Base-by-base conservation (phyloP, 2,113 vertebrate species). In the Poeciliopsis prolifica region DNA sequence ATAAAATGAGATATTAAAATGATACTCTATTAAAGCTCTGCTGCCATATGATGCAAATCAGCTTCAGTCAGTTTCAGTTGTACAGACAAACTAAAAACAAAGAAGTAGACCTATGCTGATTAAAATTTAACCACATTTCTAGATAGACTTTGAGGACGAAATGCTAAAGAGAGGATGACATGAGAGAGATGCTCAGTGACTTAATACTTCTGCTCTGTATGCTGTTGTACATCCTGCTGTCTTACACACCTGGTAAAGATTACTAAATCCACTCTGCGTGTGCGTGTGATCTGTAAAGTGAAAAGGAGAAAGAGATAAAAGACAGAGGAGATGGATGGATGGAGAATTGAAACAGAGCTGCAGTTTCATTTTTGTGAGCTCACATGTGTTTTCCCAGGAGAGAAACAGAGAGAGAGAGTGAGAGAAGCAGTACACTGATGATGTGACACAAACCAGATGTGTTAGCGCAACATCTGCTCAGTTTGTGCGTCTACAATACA, bases 391-490 rank as follows among this genome's bases (percentile, higher is more conserved):
- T 79, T 88, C 88, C 85, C 87, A 87, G 77, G 73, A 80, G 65
- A 75, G 44, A 42, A 42, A 14, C 12, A 5, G 44, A 19, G 61
- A 31, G 65, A 63, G 29, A 63, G 61, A 31, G 61, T 40, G 35
- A 65, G 31, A 35, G 69, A 80, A 65, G 74, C 48, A 67, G 74
- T 67, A 51, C 68, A 70, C 70, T 82, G 82, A 81, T 68, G 81
- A 88, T 76, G 87, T 88, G 90, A 91, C 84, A 80, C 67, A 77
- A 91, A 88, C 87, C 91, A 92, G 80, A 85, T 92, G 90, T 80
- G 76, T 75, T 22, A 69, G 30, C 63, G 60, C 76, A 87, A 84
- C 88, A 89, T 87, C 83, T 86, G 90, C 76, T 69, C 65, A 62
- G 51, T 82, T 64, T 74, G 44, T 68, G 65, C 76, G 74, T 75